Percentiles rank a stretch among this genome's conserved stretches.
These are phyloP conservation scores for Drosophila robusta DNA, from an alignment of 2,888 invertebrate genomes.

Conservation along the genomic window DNA sequence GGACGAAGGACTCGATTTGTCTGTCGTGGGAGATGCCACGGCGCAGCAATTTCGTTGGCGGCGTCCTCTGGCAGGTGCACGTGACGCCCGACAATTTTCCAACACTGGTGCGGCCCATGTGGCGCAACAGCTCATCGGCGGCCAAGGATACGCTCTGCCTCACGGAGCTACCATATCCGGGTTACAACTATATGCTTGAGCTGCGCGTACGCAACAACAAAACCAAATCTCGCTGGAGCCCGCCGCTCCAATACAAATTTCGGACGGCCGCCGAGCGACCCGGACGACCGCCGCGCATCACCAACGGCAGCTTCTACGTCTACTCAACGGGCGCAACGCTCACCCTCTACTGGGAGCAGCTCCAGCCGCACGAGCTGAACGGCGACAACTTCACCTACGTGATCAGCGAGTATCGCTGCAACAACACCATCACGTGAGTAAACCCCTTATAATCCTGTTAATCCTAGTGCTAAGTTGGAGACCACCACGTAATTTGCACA, in stretches of 20 bases:
- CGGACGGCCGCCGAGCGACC: slow-evolving; percentile 87
- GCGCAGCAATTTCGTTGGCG: slow-evolving; percentile 69
- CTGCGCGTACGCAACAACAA: slow-evolving; percentile 87
- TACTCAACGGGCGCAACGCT: slow-evolving; percentile 87
- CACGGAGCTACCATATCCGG: slow-evolving; percentile 72
- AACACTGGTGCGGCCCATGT: slow-evolving; percentile 38
- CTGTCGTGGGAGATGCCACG: slow-evolving; percentile 78
- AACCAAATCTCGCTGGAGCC: slow-evolving; percentile 88
- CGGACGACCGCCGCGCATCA: slow-evolving; percentile 89
- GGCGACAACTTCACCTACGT: slow-evolving; percentile 91
- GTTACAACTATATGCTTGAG: slow-evolving; percentile 87
- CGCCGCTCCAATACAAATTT: slow-evolving; percentile 87
- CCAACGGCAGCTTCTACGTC: slow-evolving; percentile 91
- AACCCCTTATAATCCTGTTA: not conserved
- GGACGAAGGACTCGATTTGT: slow-evolving; percentile 72
- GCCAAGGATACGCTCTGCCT: slow-evolving; percentile 70
- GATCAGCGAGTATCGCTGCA: slow-evolving; percentile 85
- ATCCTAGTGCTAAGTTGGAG: too few relatives aligned
- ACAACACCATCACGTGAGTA: slow-evolving; percentile 73
- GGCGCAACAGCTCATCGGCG: slow-evolving; percentile 55
- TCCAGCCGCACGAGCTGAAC: slow-evolving; percentile 89
- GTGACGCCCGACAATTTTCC: slow-evolving; percentile 69
- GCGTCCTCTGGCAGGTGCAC: slow-evolving; percentile 77
- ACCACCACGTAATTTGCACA: too few relatives aligned
- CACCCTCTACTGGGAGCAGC: slow-evolving; percentile 92